A percentile compares a stretch with the other conserved stretches of the same genome.
Evolutionary conservation across 2,797 vertebrate species (phyloP).

Genomic region (Perodicticus potto): DNA sequence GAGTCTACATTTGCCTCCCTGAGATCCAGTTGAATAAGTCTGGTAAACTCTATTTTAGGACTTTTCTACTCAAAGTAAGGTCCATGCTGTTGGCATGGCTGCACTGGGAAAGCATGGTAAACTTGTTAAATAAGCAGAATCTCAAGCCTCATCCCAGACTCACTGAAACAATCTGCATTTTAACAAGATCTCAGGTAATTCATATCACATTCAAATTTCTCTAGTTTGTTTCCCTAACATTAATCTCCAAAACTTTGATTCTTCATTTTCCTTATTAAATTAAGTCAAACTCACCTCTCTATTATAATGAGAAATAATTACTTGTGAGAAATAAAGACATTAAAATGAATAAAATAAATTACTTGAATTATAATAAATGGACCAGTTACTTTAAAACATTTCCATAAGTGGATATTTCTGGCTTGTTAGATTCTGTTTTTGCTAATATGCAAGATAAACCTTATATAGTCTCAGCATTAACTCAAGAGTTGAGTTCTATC

Average conservation of each 20-base stretch:
- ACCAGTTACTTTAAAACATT: slow-evolving; percentile 22
- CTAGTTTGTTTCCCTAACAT: neutral
- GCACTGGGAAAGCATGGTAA: neutral
- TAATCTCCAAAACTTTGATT: neutral
- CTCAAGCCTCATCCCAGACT: neutral
- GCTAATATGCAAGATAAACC: neutral
- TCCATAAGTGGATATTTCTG: neutral
- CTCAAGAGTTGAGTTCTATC: slow-evolving; percentile 12
- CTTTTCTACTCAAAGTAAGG: neutral
- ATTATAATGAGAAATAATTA: slow-evolving; percentile 10
- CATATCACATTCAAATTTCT: neutral
- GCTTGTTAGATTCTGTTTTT: slow-evolving; percentile 8
- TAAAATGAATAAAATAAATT: slow-evolving; percentile 23
- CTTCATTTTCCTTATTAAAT: slow-evolving; percentile 28
- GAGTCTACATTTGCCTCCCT: neutral
- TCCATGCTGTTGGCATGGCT: neutral
- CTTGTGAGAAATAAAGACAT: neutral
- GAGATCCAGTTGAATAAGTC: neutral
- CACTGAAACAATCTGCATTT: neutral
- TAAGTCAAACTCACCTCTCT: neutral
- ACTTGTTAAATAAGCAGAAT: neutral
- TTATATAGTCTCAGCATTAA: neutral
- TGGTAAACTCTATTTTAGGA: neutral
- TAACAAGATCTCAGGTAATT: neutral
- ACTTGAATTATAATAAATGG: slow-evolving; percentile 9